Conservation (phyloP, 2,888 invertebrate species). For the Ophraella communa region DNA sequence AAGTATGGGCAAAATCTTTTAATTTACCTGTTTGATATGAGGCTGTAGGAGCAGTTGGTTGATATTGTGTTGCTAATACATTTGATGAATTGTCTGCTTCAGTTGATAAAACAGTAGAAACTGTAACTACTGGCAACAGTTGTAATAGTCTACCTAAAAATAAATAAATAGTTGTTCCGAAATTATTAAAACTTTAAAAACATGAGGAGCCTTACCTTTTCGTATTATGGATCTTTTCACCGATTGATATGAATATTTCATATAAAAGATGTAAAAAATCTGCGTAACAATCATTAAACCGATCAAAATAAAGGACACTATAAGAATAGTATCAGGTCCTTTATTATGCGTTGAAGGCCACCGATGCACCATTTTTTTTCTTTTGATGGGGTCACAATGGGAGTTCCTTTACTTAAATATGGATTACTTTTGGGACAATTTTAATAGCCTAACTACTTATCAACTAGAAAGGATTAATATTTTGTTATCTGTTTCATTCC, state of each 20-base stretch:
- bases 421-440: slow-evolving; percentile 5
- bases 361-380: background rate
- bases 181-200: background rate
- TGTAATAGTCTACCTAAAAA: slow-evolving; percentile 39
- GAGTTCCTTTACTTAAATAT: background rate
- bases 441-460: background rate
- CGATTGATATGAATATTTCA: slow-evolving; percentile 13
- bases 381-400: no score
- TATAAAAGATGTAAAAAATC: slow-evolving; percentile 25
- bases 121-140: slow-evolving; percentile 32
- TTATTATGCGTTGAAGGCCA: background rate
- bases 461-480: background rate
- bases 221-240: slow-evolving; percentile 30
- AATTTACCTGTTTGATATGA: slow-evolving; percentile 14
- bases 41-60: background rate
- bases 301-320: slow-evolving; percentile 22
- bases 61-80: background rate
- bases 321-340: background rate
- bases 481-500: background rate
- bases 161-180: background rate
- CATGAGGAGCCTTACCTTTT: slow-evolving; percentile 28
- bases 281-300: slow-evolving; percentile 21
- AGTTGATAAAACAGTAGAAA: slow-evolving; percentile 30
- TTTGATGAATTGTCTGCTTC: background rate
- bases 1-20: no score